Evolutionary conservation across 1,140 invertebrate genomes (phyloP), one percentile per base, ranked within the genome.

Genomic region (Monochamus saltuarius): DNA sequence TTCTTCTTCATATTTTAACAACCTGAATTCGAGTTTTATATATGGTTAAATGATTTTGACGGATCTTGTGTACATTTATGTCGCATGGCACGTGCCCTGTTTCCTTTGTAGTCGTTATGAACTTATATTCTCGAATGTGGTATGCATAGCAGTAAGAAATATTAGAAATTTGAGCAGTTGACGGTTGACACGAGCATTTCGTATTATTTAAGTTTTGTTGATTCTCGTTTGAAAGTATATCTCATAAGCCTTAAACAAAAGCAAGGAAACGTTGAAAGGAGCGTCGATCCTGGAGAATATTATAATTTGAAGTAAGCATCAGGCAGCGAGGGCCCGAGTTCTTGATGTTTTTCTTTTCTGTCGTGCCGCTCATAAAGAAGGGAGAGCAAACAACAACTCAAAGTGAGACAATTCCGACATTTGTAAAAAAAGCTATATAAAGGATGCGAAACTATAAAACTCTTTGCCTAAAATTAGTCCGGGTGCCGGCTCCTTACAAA

Each of bases 391-490:
- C 64, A 65, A 67, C 61, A 59, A 65, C 55, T 62, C 59, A 62
- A 61, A 64, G 62, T 67, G 62, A 62, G 58, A 65, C 60, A 69
- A 69, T 67, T 69, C 60, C 46, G 54, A 59, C 65, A 61, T 65
- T 69, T 67, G 59, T 61, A 65, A 67, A 67, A n/a, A 69, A 65
- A 55, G 56, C 51, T 68, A 65, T 69, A 66, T 61, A 66, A 63
- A 56, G 58, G 61, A 69, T 69, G 67, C 52, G 61, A 66, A 66
- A 69, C 67, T 64, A 69, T 69, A 69, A 68, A 69, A 64, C 64
- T 69, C 64, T 67, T 66, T 61, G 64, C 64, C 59, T 66, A 69
- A 69, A 69, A 69, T 69, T 69, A 69, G 67, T 69, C 58, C 56
- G 56, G 57, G 47, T 66, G 49, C 59, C 59, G 57, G 61, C 50